Conservation (phyloP, 2,888 invertebrate species). For the Pyrrhia umbra region DNA sequence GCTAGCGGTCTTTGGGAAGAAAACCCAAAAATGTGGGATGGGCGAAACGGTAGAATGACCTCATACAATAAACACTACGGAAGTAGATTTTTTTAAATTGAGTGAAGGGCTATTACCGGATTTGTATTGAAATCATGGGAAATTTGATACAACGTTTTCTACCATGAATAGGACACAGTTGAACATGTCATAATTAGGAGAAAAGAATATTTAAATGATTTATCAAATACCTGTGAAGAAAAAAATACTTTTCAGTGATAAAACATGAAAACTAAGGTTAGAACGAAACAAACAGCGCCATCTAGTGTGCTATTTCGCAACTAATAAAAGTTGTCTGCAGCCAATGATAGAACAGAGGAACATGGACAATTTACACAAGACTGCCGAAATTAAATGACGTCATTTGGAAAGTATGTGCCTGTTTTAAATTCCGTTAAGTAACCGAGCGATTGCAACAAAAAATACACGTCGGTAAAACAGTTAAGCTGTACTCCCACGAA, state of each 20-base stretch:
- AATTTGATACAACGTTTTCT: constrained; percentile 39
- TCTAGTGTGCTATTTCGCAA: constrained; percentile 63
- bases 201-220: not conserved
- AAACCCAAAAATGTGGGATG: constrained; percentile 81
- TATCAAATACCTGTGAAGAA: constrained; percentile 4
- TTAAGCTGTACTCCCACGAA: constrained; percentile 41
- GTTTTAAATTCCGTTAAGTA: constrained; percentile 81
- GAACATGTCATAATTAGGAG: constrained; percentile 25
- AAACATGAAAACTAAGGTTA: not conserved
- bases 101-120: constrained; percentile 70
- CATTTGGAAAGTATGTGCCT: constrained; percentile 85
- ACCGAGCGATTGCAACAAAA: constrained; percentile 61
- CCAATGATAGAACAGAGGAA: constrained; percentile 61
- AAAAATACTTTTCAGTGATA: not conserved
- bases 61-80: constrained; percentile 80
- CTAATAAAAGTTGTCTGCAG: constrained; percentile 23
- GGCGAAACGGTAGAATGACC: constrained; percentile 83
- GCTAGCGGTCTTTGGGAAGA: constrained; percentile 75
- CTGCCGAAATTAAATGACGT: constrained; percentile 84
- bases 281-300: constrained; percentile 66
- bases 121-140: constrained; percentile 67
- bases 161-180: constrained; percentile 29
- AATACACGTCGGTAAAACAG: constrained; percentile 62
- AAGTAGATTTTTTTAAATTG: constrained; percentile 73
- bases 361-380: constrained; percentile 67